Percentiles rank a stretch among this genome's conserved stretches.
These are phyloP conservation scores for Incurvaria masculella DNA, from an alignment of 2,888 invertebrate species.

Conservation along the genomic window DNA sequence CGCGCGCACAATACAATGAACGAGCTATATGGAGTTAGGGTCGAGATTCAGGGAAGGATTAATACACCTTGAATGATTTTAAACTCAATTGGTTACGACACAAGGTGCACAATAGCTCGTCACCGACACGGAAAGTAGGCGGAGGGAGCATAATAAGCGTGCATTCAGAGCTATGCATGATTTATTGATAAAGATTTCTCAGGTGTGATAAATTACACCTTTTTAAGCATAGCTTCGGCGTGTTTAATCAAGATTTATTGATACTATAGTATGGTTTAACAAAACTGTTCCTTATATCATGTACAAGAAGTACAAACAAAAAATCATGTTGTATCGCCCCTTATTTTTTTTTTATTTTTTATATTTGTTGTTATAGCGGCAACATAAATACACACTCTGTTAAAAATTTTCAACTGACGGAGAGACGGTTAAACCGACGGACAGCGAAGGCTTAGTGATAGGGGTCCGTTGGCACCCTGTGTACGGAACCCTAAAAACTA, in stretches of 20 bases:
- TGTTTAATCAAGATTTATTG: conserved; percentile 5
- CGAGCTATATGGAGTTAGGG: neutral
- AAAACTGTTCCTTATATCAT: too few relatives aligned
- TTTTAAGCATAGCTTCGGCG: conserved; percentile 22
- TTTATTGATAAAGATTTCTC: conserved; percentile 31
- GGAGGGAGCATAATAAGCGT: conserved; percentile 31
- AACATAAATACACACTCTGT: too few relatives aligned
- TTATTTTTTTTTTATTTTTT: too few relatives aligned
- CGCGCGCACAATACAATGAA: neutral
- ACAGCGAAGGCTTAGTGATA: too few relatives aligned
- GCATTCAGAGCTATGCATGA: conserved; percentile 27
- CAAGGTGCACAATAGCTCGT: conserved; percentile 7
- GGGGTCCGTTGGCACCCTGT: too few relatives aligned
- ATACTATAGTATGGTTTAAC: too few relatives aligned
- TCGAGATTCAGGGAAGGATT: neutral
- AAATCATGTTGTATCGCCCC: too few relatives aligned
- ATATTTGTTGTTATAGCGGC: too few relatives aligned
- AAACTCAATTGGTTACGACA: neutral
- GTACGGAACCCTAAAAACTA: too few relatives aligned
- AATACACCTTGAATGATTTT: neutral
- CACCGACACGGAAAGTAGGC: conserved; percentile 13
- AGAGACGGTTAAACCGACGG: too few relatives aligned
- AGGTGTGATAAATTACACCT: conserved; percentile 35
- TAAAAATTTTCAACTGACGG: too few relatives aligned
- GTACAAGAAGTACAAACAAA: too few relatives aligned